Conservation (phyloP, 2,797 vertebrate species). For the Gila robusta region DNA sequence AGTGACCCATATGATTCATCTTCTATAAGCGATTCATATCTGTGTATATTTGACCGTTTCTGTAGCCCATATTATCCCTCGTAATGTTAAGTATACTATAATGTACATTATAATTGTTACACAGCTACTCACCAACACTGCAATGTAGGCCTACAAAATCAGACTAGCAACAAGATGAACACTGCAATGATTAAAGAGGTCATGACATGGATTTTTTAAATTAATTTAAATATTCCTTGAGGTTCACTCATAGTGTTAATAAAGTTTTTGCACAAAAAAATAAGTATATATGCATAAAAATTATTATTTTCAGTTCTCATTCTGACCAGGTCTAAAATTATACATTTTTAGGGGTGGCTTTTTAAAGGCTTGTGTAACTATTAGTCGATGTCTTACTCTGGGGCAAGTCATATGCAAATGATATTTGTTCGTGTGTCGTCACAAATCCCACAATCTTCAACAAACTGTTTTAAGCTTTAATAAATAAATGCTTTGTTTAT, state of each 20-base stretch:
- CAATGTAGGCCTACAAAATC: background rate
- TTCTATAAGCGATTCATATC: background rate
- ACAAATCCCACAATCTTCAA: too few relatives aligned
- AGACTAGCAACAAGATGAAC: background rate
- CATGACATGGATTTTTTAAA: background rate
- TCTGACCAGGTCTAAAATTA: too few relatives aligned
- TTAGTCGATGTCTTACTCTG: too few relatives aligned
- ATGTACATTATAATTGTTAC: background rate
- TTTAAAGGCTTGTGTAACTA: background rate
- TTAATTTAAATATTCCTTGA: too few relatives aligned
- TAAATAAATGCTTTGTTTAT: too few relatives aligned
- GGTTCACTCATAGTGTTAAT: too few relatives aligned
- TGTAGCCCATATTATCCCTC: background rate
- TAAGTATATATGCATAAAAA: too few relatives aligned
- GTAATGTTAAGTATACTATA: background rate
- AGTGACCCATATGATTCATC: slow-evolving; percentile 7
- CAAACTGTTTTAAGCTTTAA: too few relatives aligned
- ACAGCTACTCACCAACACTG: background rate
- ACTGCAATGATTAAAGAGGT: background rate
- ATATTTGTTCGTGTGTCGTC: too few relatives aligned
- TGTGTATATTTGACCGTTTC: background rate
- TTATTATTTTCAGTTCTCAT: too few relatives aligned
- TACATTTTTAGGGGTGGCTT: background rate
- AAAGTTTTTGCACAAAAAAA: too few relatives aligned
- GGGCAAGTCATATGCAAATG: too few relatives aligned